Evolutionary conservation across 2,113 vertebrate species (phyloP), one percentile per base, ranked within the genome.

Genomic region (Gambusia affinis): DNA sequence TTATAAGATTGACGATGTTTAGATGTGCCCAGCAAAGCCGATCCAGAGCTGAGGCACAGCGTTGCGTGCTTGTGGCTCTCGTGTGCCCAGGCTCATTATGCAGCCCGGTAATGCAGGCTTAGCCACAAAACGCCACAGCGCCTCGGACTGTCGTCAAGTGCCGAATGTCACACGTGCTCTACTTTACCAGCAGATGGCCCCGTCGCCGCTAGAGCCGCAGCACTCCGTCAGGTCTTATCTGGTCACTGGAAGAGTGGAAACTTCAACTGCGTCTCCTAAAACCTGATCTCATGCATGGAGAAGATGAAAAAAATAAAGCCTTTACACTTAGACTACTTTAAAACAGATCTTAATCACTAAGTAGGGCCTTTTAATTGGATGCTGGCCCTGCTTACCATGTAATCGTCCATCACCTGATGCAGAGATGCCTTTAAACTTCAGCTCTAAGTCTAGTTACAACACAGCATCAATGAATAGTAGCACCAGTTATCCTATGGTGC

Each of bases 131-230:
- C 60, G 71, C 77, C 76, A 54, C 67, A 7, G 61, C 7, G 76
- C 47, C 72, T 69, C 15, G 0, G 82, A 61, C 65, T n/a, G 64
- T 75, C 10, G 76, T 78, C 89, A 67, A 86, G 84, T 27, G 67
- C 6, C 35, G 64, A 87, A 86, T 75, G 78, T 87, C 81, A 87
- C 89, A 88, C 67, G 83, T 90, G 82, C 66, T 39, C 54, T 0
- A 12, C 72, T 67, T 73, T 14, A n/a, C 7, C 24, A 31, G 71
- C 88, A 90, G 88, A 82, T 87, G 86, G 84, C 37, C 51, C 0
- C 4, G 57, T 67, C 66, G 15, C 68, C 10, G 22, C 31, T 74
- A 3, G 22, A 76, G 33, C 60, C 44, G 8, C 24, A 0, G 60
- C 64, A 31, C 12, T 64, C 3, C 5, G 1, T 37, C 51, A 1